Conservation (phyloP, 2,113 vertebrate genomes). For the Dasyurus viverrinus region DNA sequence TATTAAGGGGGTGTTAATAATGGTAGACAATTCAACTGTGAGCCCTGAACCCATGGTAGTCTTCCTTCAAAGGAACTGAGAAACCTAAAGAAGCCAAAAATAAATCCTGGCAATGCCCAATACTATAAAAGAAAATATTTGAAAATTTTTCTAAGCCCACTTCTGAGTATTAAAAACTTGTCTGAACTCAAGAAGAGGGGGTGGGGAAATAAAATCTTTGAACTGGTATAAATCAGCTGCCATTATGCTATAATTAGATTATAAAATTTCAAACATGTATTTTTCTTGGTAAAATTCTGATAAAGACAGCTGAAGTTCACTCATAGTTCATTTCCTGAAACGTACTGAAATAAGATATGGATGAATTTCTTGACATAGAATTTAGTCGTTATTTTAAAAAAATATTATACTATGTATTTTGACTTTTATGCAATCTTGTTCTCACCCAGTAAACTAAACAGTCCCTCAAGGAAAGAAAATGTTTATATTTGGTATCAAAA, state of each 20-base stretch:
- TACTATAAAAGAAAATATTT: slow-evolving; percentile 57
- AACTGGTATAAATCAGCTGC: slow-evolving; percentile 47
- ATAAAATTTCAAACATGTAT: slow-evolving; percentile 52
- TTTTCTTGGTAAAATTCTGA: slow-evolving; percentile 51
- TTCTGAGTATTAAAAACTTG: slow-evolving; percentile 54
- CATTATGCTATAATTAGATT: slow-evolving; percentile 66
- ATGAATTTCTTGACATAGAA: slow-evolving; percentile 39
- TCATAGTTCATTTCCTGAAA: slow-evolving; percentile 12
- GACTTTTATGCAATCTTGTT: neutral
- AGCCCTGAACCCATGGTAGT: slow-evolving; percentile 61
- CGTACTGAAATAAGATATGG: slow-evolving; percentile 42
- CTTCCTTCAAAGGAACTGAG: slow-evolving; percentile 74
- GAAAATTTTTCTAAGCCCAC: slow-evolving; percentile 66
- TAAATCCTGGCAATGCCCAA: slow-evolving; percentile 66
- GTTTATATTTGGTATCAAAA: slow-evolving; percentile 21
- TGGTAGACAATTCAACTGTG: slow-evolving; percentile 70
- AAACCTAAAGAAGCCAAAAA: slow-evolving; percentile 74
- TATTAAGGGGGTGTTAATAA: slow-evolving; percentile 82
- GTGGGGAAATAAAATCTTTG: slow-evolving; percentile 64
- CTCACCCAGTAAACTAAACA: slow-evolving; percentile 41
- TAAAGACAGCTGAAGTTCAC: slow-evolving; percentile 57
- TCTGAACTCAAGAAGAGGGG: slow-evolving; percentile 58
- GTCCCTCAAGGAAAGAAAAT: slow-evolving; percentile 54
- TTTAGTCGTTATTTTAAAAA: slow-evolving; percentile 55
- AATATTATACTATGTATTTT: slow-evolving; percentile 30